Conservation (phyloP, 2,888 invertebrate species). For the Drosophila differens region DNA sequence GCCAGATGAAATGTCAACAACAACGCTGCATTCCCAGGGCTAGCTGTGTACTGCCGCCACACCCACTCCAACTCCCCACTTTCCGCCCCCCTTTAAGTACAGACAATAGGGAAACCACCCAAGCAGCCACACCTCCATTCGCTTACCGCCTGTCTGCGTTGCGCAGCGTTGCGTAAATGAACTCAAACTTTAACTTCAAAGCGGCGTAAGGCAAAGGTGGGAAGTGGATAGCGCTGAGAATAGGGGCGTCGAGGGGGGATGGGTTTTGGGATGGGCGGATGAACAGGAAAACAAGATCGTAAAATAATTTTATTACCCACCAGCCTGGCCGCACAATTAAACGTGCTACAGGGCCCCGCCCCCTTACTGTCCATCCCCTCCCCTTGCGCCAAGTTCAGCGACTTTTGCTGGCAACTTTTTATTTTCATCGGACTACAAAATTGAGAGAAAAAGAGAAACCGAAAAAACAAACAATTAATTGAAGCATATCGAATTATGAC, state of each 20-base stretch:
- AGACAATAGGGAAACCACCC: conserved; percentile 44
- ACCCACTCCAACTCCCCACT: background rate
- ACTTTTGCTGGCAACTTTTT: conserved; percentile 52
- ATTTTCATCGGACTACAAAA: conserved; percentile 38
- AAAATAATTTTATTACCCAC: conserved; percentile 77
- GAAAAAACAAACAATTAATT: background rate
- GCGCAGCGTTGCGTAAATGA: conserved; percentile 67
- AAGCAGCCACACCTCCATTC: conserved; percentile 16
- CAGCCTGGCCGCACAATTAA: conserved; percentile 81
- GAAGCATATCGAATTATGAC: background rate
- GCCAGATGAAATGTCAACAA: conserved; percentile 63
- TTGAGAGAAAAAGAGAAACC: background rate
- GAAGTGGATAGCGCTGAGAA: background rate
- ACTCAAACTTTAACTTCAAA: conserved; percentile 64
- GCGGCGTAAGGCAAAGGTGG: conserved; percentile 13
- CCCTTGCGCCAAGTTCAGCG: conserved; percentile 35
- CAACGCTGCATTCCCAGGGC: conserved; percentile 45
- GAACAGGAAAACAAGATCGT: conserved; percentile 72
- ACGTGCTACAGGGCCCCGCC: conserved; percentile 47
- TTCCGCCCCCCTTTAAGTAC: conserved; percentile 13
- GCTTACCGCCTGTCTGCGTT: conserved; percentile 9
- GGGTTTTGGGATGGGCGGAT: background rate
- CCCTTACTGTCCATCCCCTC: background rate
- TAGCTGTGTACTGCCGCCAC: conserved; percentile 23
- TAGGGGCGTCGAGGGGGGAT: background rate